Evolutionary conservation across 2,113 vertebrate genomes (phyloP).

Genomic region (Bos javanicus): DNA sequence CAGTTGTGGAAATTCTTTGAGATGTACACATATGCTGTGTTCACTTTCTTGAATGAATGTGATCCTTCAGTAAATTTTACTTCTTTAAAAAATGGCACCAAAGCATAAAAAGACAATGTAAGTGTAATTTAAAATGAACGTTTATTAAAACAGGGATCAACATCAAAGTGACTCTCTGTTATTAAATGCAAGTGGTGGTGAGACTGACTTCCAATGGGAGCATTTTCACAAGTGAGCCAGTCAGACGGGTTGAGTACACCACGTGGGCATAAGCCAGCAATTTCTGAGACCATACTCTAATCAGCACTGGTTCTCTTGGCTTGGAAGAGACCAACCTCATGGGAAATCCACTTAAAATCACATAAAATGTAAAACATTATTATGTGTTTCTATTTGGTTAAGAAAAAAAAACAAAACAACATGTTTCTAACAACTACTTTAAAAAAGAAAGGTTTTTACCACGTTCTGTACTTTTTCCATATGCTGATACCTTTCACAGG

Average conservation of each 20-base stretch:
- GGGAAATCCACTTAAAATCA: background rate
- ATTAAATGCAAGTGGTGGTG: background rate
- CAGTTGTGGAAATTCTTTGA: background rate
- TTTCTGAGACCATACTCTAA: background rate
- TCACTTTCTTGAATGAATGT: background rate
- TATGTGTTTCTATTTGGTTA: background rate
- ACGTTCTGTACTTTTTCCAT: background rate
- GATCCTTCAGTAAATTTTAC: constrained; percentile 17
- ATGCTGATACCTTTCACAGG: background rate
- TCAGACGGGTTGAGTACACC: background rate
- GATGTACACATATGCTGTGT: background rate
- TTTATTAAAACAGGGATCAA: background rate
- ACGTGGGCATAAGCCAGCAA: background rate
- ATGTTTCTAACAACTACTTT: background rate
- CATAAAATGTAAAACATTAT: background rate
- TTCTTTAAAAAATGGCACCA: constrained; percentile 1
- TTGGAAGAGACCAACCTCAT: background rate
- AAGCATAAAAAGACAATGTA: background rate
- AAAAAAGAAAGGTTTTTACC: background rate
- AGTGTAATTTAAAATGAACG: background rate
- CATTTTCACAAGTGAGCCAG: background rate
- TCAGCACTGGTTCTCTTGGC: background rate
- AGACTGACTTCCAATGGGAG: background rate
- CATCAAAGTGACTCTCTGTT: background rate
- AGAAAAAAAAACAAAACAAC: background rate